Percentiles rank a stretch among this genome's conserved stretches.
phyloP scores from a whole-genome alignment of 2,113 vertebrate genomes.

The Grantiella picta region DNA sequence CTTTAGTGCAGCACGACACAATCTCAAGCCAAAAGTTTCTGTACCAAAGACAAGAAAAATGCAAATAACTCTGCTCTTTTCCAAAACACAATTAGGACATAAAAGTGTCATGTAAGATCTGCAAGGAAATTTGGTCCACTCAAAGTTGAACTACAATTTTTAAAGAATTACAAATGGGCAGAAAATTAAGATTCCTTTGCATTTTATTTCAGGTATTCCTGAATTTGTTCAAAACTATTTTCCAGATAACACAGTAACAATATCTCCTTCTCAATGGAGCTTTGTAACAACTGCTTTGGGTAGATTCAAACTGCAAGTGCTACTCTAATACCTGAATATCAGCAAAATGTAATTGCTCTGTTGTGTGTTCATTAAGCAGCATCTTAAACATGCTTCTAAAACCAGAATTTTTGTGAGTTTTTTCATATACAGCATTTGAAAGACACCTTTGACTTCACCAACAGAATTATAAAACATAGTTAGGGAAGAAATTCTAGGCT shows the following conservation, averaged over 20 bases:
- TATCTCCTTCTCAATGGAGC: background rate
- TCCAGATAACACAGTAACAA: background rate
- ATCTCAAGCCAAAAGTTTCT: conserved; percentile 40
- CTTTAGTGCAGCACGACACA: conserved; percentile 6
- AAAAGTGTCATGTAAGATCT: background rate
- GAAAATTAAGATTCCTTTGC: background rate
- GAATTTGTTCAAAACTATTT: background rate
- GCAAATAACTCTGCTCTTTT: background rate
- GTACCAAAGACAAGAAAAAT: background rate
- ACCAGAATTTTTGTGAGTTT: background rate
- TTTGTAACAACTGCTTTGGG: background rate
- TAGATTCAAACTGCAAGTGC: background rate
- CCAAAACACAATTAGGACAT: background rate
- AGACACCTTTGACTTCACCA: background rate
- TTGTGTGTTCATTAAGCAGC: background rate
- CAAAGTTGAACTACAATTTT: background rate
- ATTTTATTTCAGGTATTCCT: background rate
- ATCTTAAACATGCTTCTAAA: background rate
- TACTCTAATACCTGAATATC: background rate
- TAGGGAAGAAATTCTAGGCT: background rate
- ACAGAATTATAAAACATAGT: background rate
- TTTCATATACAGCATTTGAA: background rate
- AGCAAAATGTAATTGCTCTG: conserved; percentile 6
- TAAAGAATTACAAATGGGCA: background rate
- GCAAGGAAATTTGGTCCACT: background rate